Conservation (phyloP, 2,888 invertebrate genomes). For the Merodon equestris region DNA sequence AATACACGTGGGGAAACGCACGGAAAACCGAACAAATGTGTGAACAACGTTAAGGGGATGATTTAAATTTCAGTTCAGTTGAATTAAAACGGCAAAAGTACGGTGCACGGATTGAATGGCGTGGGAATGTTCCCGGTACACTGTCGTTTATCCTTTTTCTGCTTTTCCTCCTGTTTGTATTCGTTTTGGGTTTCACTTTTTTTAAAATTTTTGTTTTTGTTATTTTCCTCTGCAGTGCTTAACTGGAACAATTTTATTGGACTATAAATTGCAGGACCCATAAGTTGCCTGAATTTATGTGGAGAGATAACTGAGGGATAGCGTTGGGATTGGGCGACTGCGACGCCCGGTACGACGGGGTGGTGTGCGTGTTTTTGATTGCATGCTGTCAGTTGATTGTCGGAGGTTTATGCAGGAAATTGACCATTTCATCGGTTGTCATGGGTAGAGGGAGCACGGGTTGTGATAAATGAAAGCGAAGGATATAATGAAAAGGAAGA, state of each 20-base stretch:
- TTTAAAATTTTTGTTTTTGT: conserved; percentile 4
- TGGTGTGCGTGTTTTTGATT: conserved; percentile 55
- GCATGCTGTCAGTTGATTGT: conserved; percentile 59
- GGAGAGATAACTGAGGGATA: conserved; percentile 33
- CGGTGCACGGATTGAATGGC: background rate
- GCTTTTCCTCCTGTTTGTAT: background rate
- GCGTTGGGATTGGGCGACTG: no score
- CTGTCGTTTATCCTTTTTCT: conserved; percentile 27
- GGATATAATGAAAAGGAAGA: conserved; percentile 19
- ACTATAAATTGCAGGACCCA: conserved; percentile 59
- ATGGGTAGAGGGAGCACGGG: conserved; percentile 5
- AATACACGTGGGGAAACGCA: background rate
- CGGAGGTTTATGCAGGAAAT: conserved; percentile 51
- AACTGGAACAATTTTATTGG: conserved; percentile 60
- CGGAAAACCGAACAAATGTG: conserved; percentile 13
- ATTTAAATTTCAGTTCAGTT: conserved; percentile 49
- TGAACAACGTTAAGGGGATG: conserved; percentile 44
- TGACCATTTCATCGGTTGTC: conserved; percentile 59
- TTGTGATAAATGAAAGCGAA: no score
- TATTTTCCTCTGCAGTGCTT: conserved; percentile 32
- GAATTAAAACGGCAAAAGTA: conserved; percentile 43
- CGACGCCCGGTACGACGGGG: background rate
- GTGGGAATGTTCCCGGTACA: conserved; percentile 13
- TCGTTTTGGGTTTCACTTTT: background rate
- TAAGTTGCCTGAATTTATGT: conserved; percentile 53